phyloP scores from a whole-genome alignment of 2,113 vertebrate species.

The Ornithorhynchus anatinus region DNA sequence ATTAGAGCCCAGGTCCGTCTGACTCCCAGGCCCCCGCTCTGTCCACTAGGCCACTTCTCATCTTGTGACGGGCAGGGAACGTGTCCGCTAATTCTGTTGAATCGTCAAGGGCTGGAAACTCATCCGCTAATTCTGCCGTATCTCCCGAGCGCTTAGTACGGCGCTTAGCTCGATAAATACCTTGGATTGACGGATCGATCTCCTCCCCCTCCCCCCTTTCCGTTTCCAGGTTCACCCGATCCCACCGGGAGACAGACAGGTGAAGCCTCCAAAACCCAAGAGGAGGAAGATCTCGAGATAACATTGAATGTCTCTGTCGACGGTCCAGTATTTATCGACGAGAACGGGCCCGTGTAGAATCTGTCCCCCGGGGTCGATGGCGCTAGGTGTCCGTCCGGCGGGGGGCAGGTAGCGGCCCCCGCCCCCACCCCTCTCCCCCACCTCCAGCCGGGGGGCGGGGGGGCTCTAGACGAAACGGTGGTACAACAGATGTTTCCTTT shows the following conservation, averaged over 20 bases:
- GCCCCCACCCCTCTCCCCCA: constrained; percentile 73
- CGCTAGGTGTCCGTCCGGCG: constrained; percentile 58
- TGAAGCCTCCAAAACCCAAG: constrained; percentile 97
- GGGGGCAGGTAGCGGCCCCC: constrained; percentile 66
- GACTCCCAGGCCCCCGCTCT: no score
- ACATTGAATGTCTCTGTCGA: constrained; percentile 88
- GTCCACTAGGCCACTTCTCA: no score
- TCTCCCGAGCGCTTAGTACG: no score
- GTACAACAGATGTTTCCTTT: constrained; percentile 69
- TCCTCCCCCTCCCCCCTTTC: constrained; percentile 1
- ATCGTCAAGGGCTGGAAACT: no score
- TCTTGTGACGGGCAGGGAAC: no score
- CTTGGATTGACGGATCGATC: no score
- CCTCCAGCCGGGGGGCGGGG: no score
- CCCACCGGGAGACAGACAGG: constrained; percentile 91
- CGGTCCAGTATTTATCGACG: constrained; percentile 70
- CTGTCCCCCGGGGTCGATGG: constrained; percentile 63
- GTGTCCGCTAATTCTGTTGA: no score
- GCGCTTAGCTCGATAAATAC: no score
- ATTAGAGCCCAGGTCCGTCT: no score
- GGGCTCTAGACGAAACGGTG: constrained; percentile 77
- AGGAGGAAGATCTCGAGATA: constrained; percentile 99
- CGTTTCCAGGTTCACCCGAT: constrained; percentile 84
- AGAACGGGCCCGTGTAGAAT: constrained; percentile 60
- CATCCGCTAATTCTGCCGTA: no score